Percentiles rank a stretch among this genome's conserved stretches.
Evolutionary conservation across 2,888 invertebrate genomes (phyloP).

Genomic region (Ethmia dodecea): DNA sequence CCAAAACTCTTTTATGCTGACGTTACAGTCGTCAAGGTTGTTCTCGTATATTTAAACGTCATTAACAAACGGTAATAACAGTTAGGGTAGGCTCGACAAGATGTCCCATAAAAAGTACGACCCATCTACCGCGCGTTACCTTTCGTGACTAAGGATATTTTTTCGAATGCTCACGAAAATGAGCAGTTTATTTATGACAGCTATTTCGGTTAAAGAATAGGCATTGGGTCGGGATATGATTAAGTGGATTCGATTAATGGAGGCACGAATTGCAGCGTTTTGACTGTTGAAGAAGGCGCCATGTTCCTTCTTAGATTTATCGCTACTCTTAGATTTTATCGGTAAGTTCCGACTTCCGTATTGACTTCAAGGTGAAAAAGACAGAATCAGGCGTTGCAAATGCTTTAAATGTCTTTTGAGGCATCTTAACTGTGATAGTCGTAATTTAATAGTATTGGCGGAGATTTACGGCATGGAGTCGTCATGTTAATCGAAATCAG

Average conservation of each 20-base stretch:
- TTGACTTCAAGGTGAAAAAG: too few species aligned
- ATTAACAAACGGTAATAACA: constrained; percentile 43
- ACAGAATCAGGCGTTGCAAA: too few species aligned
- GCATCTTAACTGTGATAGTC: too few species aligned
- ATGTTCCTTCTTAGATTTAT: too few species aligned
- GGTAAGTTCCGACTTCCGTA: too few species aligned
- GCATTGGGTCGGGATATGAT: constrained; percentile 33
- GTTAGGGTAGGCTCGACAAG: constrained; percentile 60
- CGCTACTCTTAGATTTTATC: too few species aligned
- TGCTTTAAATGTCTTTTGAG: too few species aligned
- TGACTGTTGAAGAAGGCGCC: too few species aligned
- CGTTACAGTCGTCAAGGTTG: background rate
- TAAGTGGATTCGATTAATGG: constrained; percentile 45
- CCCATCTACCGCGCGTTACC: constrained; percentile 59
- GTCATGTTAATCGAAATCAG: too few species aligned
- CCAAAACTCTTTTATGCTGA: background rate
- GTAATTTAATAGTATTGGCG: too few species aligned
- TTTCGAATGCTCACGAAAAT: constrained; percentile 65
- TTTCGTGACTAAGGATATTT: constrained; percentile 62
- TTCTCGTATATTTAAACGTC: constrained; percentile 32
- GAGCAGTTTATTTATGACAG: constrained; percentile 52
- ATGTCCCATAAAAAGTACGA: constrained; percentile 52
- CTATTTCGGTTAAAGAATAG: constrained; percentile 46
- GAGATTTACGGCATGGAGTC: too few species aligned
- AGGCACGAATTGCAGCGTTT: constrained; percentile 33